A percentile compares a stretch with the other conserved stretches of the same genome.
Evolutionary conservation across 2,113 vertebrate genomes (phyloP).

Genomic region (Melanocharis versteri): DNA sequence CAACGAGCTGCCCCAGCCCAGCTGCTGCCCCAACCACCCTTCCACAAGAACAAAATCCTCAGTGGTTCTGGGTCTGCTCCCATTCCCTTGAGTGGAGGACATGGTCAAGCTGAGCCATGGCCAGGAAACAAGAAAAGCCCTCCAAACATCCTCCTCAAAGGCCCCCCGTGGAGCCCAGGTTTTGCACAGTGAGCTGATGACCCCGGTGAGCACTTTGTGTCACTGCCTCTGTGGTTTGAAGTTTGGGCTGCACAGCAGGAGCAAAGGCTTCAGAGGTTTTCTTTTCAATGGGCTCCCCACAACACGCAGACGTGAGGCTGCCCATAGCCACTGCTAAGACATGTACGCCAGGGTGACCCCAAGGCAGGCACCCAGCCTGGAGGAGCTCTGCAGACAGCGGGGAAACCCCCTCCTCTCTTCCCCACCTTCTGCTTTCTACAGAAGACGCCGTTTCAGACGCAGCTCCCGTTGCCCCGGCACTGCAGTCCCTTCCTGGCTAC

Average conservation of each 20-base stretch:
- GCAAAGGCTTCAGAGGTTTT: fast-evolving
- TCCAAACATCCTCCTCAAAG: background rate
- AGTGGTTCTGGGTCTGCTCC: fast-evolving
- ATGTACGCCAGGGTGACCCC: fast-evolving
- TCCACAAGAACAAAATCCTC: background rate
- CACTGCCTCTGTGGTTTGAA: background rate
- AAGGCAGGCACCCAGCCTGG: background rate
- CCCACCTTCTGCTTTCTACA: background rate
- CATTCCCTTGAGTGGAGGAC: background rate
- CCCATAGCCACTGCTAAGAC: background rate
- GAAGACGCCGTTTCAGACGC: background rate
- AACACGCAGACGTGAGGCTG: fast-evolving
- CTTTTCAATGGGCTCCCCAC: background rate
- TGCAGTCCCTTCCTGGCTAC: fast-evolving
- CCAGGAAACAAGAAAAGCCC: background rate
- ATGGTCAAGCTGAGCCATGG: background rate
- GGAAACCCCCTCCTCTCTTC: background rate
- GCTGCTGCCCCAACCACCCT: background rate
- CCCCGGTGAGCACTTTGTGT: fast-evolving
- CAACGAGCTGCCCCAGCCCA: background rate
- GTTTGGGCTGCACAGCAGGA: background rate
- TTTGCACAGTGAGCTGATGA: background rate
- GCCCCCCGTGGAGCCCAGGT: background rate
- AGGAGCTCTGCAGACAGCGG: background rate
- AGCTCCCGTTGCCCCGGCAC: fast-evolving